These are phyloP conservation scores for Phragmatobia fuliginosa DNA, from an alignment of 2,888 invertebrate genomes.

Conservation along the genomic window DNA sequence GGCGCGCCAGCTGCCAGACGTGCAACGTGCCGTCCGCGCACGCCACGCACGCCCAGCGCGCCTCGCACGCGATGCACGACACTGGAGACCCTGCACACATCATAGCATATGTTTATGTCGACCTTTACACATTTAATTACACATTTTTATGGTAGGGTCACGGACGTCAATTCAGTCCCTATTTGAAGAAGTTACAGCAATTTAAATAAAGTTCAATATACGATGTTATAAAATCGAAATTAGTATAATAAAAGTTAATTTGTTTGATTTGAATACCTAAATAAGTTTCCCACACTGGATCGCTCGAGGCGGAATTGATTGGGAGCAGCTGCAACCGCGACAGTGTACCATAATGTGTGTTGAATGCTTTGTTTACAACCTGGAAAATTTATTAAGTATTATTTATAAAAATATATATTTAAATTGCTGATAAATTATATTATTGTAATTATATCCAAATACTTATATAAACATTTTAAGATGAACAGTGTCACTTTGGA, in stretches of 20 bases:
- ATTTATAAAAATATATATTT: too few relatives aligned
- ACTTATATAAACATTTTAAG: too few relatives aligned
- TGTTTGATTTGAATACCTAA: slow-evolving; percentile 77
- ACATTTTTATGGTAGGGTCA: too few relatives aligned
- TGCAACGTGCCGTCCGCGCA: slow-evolving; percentile 90
- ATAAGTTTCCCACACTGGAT: slow-evolving; percentile 90
- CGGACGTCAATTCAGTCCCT: too few relatives aligned
- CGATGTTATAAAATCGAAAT: too few relatives aligned
- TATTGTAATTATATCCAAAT: too few relatives aligned
- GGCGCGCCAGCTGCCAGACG: slow-evolving; percentile 84
- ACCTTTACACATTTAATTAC: too few relatives aligned
- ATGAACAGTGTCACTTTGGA: too few relatives aligned
- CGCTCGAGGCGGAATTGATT: slow-evolving; percentile 85
- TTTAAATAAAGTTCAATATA: too few relatives aligned
- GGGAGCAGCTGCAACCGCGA: slow-evolving; percentile 86
- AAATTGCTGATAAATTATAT: too few relatives aligned
- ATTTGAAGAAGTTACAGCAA: too few relatives aligned
- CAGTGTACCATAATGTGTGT: slow-evolving; percentile 87
- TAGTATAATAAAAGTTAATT: not conserved
- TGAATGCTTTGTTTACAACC: slow-evolving; percentile 84
- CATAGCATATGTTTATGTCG: too few relatives aligned
- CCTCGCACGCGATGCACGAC: slow-evolving; percentile 87
- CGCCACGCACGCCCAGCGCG: slow-evolving; percentile 87
- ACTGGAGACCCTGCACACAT: slow-evolving; percentile 84
- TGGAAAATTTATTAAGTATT: slow-evolving; percentile 38